Base-by-base conservation (phyloP, 2,888 invertebrate species). In the Myopa testacea region DNA sequence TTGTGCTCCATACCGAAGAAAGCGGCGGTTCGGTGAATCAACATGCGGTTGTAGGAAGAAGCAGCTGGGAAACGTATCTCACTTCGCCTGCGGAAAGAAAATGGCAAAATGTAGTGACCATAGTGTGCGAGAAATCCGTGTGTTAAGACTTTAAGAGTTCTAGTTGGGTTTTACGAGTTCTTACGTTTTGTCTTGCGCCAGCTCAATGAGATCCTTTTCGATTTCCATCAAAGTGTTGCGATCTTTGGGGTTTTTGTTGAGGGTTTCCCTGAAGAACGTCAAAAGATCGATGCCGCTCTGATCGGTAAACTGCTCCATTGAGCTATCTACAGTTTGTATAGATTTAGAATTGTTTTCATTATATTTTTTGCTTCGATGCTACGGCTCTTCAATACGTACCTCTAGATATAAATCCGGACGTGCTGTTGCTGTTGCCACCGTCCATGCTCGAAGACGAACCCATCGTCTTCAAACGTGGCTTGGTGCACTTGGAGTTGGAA, bases 1-100 rank as follows among this genome's bases (percentile, higher is more conserved):
- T 97, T 96, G 89, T 98, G 98, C 76, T 96, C 95, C 92, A 98
- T 93, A 77, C 97, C 97, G 90, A 98, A 98, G 86, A 95, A 95
- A 26, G 97, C 95, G 0, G 98, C 97, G 79, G 96, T 95, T 52
- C 98, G 93, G 88, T 98, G 98, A 2, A 98, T 96, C 84, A 98
- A 90, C 98, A 98, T 97, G 50, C 98, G 93, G 81, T 98, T 97
- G 91, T 98, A 98, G 75, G 98, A 97, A 79, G 97, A 95, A 95
- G 97, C 96, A 87, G 94, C 94, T 26, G 96, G 96, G 90, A 98
- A 98, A 84, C 95, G 95, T 84, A 94, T 94, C 86, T 94, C 93
- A 84, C 93, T 92, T 81, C 93, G 93, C n/a, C 94, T 94, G 87
- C 0, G 87, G 87, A 76, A 52, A 40, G 37, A 72, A 45, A 14